These are phyloP conservation scores for Clunio marinus DNA, from an alignment of 2,888 invertebrate species.

Conservation along the genomic window DNA sequence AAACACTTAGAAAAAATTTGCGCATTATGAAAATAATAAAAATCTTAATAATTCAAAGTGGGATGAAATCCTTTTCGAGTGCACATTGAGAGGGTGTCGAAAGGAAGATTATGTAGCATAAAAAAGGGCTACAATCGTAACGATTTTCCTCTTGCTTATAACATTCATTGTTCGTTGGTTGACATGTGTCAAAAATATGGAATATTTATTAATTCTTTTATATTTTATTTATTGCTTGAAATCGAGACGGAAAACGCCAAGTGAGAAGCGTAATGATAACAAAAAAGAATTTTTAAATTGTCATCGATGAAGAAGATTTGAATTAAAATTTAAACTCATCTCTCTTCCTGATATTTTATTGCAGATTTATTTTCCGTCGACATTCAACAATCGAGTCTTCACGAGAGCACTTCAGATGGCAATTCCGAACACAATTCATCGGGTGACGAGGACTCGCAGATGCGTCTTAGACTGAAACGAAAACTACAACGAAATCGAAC, in stretches of 20 bases:
- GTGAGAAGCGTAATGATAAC: neutral
- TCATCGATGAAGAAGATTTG: neutral
- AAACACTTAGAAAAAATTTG: neutral
- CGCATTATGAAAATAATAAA: neutral
- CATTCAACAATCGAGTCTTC: conserved; percentile 55
- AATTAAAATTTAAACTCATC: conserved; percentile 22
- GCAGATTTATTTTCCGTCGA: conserved; percentile 60
- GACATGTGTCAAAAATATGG: conserved; percentile 15
- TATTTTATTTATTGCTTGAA: neutral
- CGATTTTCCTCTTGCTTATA: neutral
- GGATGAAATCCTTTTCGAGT: neutral
- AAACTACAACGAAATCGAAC: conserved; percentile 97
- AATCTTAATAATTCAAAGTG: neutral
- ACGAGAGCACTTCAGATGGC: conserved; percentile 77
- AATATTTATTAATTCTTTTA: conserved; percentile 19
- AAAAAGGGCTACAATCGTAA: conserved; percentile 10
- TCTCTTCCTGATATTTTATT: conserved; percentile 29
- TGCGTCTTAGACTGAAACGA: conserved; percentile 87
- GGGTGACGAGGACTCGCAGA: conserved; percentile 85
- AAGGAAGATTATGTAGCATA: conserved; percentile 23
- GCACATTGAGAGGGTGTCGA: conserved; percentile 17
- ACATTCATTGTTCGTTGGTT: neutral
- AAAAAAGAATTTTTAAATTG: neutral
- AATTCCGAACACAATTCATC: conserved; percentile 89
- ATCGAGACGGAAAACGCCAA: neutral